These are phyloP conservation scores for Rhinoraja longicauda DNA, from an alignment of 2,797 vertebrate genomes.

Conservation along the genomic window DNA sequence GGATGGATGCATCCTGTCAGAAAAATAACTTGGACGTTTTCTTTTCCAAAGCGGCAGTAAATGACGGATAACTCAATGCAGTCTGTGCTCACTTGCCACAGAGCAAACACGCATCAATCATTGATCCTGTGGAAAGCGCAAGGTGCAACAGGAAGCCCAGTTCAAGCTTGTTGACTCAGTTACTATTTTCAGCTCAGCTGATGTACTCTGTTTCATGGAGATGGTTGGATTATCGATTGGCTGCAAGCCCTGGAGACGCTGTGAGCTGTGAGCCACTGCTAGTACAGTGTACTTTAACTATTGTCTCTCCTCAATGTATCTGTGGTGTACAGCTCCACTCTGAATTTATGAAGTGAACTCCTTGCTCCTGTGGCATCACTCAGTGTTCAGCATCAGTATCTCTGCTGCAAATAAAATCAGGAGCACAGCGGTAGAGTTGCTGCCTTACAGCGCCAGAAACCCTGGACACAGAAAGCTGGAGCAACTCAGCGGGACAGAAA, in stretches of 20 bases:
- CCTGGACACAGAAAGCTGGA: too few relatives aligned
- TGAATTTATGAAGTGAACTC: neutral
- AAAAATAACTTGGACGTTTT: neutral
- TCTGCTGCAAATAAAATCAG: neutral
- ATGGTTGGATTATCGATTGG: slow-evolving; percentile 13
- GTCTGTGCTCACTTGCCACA: neutral
- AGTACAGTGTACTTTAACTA: too few relatives aligned
- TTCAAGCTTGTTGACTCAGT: neutral
- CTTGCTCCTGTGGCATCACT: neutral
- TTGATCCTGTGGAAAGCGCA: neutral
- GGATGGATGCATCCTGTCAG: neutral
- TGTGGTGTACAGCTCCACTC: neutral
- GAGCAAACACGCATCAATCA: neutral
- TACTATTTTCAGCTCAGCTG: slow-evolving; percentile 30
- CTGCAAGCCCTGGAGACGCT: neutral
- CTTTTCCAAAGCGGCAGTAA: neutral
- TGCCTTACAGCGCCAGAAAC: too few relatives aligned
- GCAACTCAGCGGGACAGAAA: too few relatives aligned
- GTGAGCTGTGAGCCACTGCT: neutral
- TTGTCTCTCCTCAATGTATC: neutral
- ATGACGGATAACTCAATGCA: neutral
- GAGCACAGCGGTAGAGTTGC: too few relatives aligned
- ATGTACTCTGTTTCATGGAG: neutral
- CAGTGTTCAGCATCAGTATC: too few relatives aligned
- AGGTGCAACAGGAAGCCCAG: neutral